Base-by-base conservation (phyloP, 2,797 vertebrate genomes). In the Synaphobranchus kaupii region DNA sequence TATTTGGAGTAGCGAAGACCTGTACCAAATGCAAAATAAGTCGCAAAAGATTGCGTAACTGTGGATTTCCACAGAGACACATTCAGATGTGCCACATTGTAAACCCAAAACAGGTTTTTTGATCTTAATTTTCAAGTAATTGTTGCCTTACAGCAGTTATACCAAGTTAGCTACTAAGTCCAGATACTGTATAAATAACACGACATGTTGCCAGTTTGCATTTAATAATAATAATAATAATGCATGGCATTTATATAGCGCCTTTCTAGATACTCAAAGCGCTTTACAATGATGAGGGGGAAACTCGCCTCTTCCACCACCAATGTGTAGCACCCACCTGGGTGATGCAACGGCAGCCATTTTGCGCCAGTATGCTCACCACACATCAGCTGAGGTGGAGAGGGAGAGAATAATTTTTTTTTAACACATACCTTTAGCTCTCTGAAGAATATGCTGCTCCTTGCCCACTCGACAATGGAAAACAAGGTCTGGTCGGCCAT, bases 401-500 rank as follows among this genome's bases (percentile, higher is more conserved):
- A n/a, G n/a, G n/a, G n/a, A n/a, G n/a, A n/a, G n/a, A n/a, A n/a
- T n/a, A n/a, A n/a, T n/a, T n/a, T n/a, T n/a, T n/a, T n/a, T n/a
- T n/a, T n/a, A 1, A 4, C 22, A 91, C 96, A 0, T 97, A 99
- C 99, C 98, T 99, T 99, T 73, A 99, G 97, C 92, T 99, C 99
- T 91, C 98, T 95, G 94, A 99, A 99, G 96, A 99, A 99, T 93
- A 99, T 95, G 94, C 99, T 99, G 95, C 98, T 98, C 92, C 99
- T 96, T 28, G 99, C 99, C 98, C 99, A 99, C 92, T 99, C 99
- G 5, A 99, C 99, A 34, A 99, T 99, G 93, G 98, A 98, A 96
- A 99, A 99, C 88, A 99, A 97, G 0, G 98, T 99, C 94, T 99
- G 98, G 94, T 99, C 98, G 0, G 98, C 98, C 99, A 99, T 99